Conservation (phyloP, 2,797 vertebrate species). For the Diplodus puntazzo region DNA sequence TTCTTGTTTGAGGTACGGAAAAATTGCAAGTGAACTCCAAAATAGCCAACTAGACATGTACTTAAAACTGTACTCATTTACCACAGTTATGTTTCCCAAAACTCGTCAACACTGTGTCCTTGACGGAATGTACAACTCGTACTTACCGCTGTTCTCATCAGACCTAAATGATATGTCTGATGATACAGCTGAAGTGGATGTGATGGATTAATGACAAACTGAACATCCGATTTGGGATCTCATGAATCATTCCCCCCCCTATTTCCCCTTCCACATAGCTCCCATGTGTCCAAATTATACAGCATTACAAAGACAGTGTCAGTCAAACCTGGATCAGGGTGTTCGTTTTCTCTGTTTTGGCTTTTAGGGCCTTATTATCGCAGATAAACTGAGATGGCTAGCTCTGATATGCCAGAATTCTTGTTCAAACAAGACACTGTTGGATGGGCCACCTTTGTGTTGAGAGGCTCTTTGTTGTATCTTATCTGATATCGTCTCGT, state of each 20-base stretch:
- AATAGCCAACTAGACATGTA: slow-evolving; percentile 68
- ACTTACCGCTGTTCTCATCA: slow-evolving; percentile 36
- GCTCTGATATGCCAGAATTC: slow-evolving; percentile 54
- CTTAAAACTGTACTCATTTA: slow-evolving; percentile 66
- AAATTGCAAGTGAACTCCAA: slow-evolving; percentile 64
- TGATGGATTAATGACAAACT: slow-evolving; percentile 46
- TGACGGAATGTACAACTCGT: slow-evolving; percentile 36
- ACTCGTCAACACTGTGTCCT: slow-evolving; percentile 55
- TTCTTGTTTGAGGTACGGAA: slow-evolving; percentile 76
- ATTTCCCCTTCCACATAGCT: slow-evolving; percentile 25
- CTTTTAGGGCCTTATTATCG: slow-evolving; percentile 48
- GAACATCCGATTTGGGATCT: slow-evolving; percentile 32
- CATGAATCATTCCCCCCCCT: slow-evolving; percentile 21
- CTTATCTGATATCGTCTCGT: slow-evolving; percentile 69
- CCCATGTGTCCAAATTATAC: slow-evolving; percentile 45
- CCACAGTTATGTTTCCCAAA: slow-evolving; percentile 76
- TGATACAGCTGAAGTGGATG: slow-evolving; percentile 10
- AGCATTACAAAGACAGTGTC: slow-evolving; percentile 49
- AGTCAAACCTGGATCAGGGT: slow-evolving; percentile 31
- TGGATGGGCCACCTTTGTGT: slow-evolving; percentile 65
- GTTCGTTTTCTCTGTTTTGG: slow-evolving; percentile 45
- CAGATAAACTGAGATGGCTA: slow-evolving; percentile 71
- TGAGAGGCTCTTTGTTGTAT: slow-evolving; percentile 70
- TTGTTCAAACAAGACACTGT: slow-evolving; percentile 73
- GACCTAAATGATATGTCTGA: slow-evolving; percentile 45